Percentiles rank a stretch among this genome's conserved stretches.
phyloP scores from a whole-genome alignment of 2,888 invertebrate genomes.

The Drosophila recens region DNA sequence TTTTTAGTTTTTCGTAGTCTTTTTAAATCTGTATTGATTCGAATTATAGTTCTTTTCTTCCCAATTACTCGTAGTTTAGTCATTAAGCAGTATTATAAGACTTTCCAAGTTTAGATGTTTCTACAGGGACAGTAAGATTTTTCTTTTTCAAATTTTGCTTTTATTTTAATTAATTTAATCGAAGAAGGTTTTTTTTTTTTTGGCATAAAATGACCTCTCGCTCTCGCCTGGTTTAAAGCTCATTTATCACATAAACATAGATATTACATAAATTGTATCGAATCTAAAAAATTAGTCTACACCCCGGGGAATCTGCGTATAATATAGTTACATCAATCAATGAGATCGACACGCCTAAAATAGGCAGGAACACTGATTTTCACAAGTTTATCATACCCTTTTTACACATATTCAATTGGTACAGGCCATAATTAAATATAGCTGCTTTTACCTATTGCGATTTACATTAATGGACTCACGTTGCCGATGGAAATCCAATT shows the following conservation, averaged over 20 bases:
- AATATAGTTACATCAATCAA: not conserved
- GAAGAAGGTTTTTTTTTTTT: not conserved
- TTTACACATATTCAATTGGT: conserved; percentile 11
- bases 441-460: not conserved
- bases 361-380: not conserved
- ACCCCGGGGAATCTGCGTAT: not conserved
- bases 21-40: not conserved
- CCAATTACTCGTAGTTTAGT: not conserved
- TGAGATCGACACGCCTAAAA: not conserved
- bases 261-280: not conserved
- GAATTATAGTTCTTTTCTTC: not conserved
- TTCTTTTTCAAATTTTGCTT: not conserved
- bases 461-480: not conserved
- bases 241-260: not conserved
- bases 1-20: conserved; percentile 3
- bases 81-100: not conserved
- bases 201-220: not conserved
- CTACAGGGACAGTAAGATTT: not conserved
- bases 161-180: not conserved
- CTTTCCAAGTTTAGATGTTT: not conserved
- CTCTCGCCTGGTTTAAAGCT: not conserved
- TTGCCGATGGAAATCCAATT: not conserved
- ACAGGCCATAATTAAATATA: not conserved
- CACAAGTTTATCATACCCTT: conserved; percentile 21
- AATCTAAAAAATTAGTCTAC: not conserved